These are phyloP conservation scores for Luperina testacea DNA, from an alignment of 2,888 invertebrate genomes.

Conservation along the genomic window DNA sequence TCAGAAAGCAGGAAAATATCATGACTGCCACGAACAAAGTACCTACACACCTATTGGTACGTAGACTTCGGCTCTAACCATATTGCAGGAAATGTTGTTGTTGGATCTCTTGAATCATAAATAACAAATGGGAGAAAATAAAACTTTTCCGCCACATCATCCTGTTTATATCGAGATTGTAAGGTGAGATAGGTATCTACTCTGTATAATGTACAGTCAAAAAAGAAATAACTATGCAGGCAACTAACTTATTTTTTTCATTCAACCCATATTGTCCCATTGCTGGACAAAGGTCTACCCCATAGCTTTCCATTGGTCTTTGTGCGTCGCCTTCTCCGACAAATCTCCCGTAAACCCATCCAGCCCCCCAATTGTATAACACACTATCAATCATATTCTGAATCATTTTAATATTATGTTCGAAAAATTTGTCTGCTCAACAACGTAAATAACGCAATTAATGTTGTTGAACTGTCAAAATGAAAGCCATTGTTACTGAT, in stretches of 20 bases:
- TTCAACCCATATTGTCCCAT: too few species aligned
- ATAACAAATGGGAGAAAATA: conserved; percentile 85
- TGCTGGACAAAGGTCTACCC: too few species aligned
- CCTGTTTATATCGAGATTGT: conserved; percentile 81
- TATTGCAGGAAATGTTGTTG: conserved; percentile 83
- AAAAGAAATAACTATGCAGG: background rate
- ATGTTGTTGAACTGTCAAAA: too few species aligned
- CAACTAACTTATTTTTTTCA: background rate
- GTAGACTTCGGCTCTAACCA: conserved; percentile 71
- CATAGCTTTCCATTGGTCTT: background rate
- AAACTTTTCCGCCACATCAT: conserved; percentile 83
- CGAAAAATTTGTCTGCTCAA: too few species aligned
- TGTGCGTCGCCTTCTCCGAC: background rate
- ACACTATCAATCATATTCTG: too few species aligned
- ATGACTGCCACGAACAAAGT: conserved; percentile 51
- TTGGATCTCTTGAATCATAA: conserved; percentile 84
- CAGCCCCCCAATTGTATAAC: too few species aligned
- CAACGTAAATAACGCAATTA: too few species aligned
- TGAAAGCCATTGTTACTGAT: too few species aligned
- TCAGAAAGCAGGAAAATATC: conserved; percentile 45
- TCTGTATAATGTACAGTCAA: conserved; percentile 18
- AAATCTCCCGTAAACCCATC: background rate
- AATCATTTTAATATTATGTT: too few species aligned
- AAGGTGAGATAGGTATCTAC: conserved; percentile 65
- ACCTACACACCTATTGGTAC: conserved; percentile 50